Evolutionary conservation across 2,888 invertebrate genomes (phyloP).

Genomic region (Yponomeuta sedellus): DNA sequence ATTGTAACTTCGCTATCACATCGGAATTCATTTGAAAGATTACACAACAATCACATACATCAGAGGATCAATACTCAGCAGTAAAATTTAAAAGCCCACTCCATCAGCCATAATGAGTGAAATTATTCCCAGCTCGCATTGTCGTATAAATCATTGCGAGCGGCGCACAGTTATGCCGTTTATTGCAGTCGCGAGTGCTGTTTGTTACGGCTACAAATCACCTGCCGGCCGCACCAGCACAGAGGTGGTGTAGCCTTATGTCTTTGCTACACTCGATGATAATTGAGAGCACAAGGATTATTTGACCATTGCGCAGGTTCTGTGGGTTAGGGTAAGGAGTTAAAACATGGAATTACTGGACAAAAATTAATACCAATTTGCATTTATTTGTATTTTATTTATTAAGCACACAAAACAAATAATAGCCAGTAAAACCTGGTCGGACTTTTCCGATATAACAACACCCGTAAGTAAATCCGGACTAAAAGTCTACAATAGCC

Average conservation of each 20-base stretch:
- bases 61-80: neutral
- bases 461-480: no score
- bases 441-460: no score
- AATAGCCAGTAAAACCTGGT: no score
- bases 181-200: constrained; percentile 26
- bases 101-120: neutral
- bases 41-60: neutral
- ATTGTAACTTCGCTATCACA: no score
- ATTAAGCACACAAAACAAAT: no score
- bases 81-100: neutral
- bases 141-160: constrained; percentile 16
- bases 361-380: no score
- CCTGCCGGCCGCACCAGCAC: neutral
- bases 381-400: no score
- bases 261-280: neutral
- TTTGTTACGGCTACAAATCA: constrained; percentile 24
- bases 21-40: neutral
- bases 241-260: neutral
- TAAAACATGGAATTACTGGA: no score
- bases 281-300: no score
- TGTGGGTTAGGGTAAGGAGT: no score
- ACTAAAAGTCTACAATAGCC: no score
- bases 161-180: constrained; percentile 24
- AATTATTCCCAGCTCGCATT: neutral
- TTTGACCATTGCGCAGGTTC: no score